Evolutionary conservation across 2,888 invertebrate genomes (phyloP), one percentile per base, ranked within the genome.

Genomic region (Pyralis farinalis): DNA sequence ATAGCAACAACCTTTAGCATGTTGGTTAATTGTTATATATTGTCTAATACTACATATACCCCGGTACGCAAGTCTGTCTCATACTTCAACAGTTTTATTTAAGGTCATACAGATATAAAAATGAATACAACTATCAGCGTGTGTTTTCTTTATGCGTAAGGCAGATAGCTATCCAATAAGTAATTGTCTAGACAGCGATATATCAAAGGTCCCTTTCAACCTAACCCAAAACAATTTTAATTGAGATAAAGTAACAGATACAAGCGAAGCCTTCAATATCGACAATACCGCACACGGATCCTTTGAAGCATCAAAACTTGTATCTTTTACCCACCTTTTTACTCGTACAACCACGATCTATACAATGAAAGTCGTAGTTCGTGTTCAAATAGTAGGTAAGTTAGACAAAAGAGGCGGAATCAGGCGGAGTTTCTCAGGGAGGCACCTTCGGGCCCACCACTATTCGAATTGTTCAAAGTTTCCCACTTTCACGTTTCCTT

Each of bases 401-500:
- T 86, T 82, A 86, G 84, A 39, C 39, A 39, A 79, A 78, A 76
- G 74, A 69, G 69, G 65, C 60, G 68, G 77, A 71, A 79, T 78
- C 77, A 75, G 66, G 73, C 77, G 79, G 79, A 82, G 81, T 81
- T 78, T 61, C 62, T 50, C 68, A 69, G 68, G 70, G 71, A 66
- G 72, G 55, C 70, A 76, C 77, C 77, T 74, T 76, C 59, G 75
- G 75, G 8, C 75, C 75, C 71, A 60, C 63, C 65, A 64, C 67
- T 64, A 67, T 73, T 79, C 63, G 71, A 72, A 80, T 77, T 71
- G 83, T 82, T 70, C 66, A 71, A 85, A 86, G 70, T 87, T 86
- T 83, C 59, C 82, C 75, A 81, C 77, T 84, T 81, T 78, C 76
- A 46, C 76, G 75, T 75, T 84, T 74, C 80, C 77, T 78, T 84